phyloP scores from a whole-genome alignment of 2,797 vertebrate species.

The Cossypha dichroa region DNA sequence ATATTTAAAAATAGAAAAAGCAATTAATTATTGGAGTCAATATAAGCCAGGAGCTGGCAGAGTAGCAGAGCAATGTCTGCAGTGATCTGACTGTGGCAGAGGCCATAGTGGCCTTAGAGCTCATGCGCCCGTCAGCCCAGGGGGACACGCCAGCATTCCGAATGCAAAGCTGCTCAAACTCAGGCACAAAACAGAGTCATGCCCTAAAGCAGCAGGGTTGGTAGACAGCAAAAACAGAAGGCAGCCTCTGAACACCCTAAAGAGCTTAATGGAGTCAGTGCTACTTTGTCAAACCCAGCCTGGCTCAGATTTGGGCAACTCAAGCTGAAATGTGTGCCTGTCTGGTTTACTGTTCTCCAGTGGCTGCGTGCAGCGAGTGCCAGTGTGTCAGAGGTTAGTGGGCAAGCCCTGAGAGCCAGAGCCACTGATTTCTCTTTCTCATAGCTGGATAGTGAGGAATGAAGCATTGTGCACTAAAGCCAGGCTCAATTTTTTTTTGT shows the following conservation, averaged over 20 bases:
- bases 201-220: rapidly evolving
- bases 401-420: background rate
- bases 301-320: background rate
- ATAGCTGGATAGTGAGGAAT: background rate
- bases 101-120: background rate
- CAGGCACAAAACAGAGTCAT: background rate
- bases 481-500: background rate
- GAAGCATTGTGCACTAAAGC: background rate
- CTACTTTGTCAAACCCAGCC: background rate
- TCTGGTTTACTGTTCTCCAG: background rate
- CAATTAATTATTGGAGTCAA: slow-evolving; percentile 42
- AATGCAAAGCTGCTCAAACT: background rate
- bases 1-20: slow-evolving; percentile 54
- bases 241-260: background rate
- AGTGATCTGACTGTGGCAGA: background rate
- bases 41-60: background rate
- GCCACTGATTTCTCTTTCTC: background rate
- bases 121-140: rapidly evolving
- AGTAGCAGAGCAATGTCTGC: background rate
- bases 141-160: rapidly evolving
- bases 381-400: background rate
- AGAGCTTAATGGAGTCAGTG: background rate
- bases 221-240: background rate
- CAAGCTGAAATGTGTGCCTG: rapidly evolving
- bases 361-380: rapidly evolving